Evolutionary conservation across 2,797 vertebrate genomes (phyloP), one percentile per base, ranked within the genome.

Genomic region (Garrulus glandarius): DNA sequence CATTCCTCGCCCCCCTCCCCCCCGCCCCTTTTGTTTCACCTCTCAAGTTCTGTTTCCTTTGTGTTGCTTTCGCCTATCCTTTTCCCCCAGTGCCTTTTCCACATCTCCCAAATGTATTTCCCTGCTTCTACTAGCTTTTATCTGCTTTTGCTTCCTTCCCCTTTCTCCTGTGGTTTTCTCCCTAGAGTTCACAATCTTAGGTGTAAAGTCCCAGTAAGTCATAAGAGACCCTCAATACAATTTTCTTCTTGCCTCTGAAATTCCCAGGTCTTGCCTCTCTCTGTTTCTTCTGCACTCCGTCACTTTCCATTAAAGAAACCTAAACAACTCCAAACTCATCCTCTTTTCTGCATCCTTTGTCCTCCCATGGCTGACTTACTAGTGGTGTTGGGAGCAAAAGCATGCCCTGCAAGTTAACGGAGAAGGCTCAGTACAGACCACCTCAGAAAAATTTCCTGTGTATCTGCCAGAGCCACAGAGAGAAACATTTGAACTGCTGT

Each of bases 11-110:
- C 59, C 37, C 10, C 32, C 1, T 0, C 5, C 7, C 11, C 63
- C 34, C 9, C 29, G 1, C 0, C 6, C 7, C 11, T 26, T 61
- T 19, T 5, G 2, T 19, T 34, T 79, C 14, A 24, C 13, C 41
- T 94, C 74, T 90, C 23, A 83, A 10, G 5, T 64, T 87, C 19
- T 49, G 4, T 53, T 87, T 87, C 15, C 53, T 78, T 72, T n/a
- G 3, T 10, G 6, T 36, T 68, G 6, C 14, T 90, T 93, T 91
- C 39, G 44, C 30, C 26, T 43, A 12, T 36, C 11, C 5, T 78
- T 30, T 89, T 27, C 16, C 29, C 9, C 1, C 15, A 34, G 0
- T 39, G 56, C 23, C 24, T 64, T 53, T 90, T 20, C 29, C 44
- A 37, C 1, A 1, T 55, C 26, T 93, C 47, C 26, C 18, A 65